phyloP scores from a whole-genome alignment of 2,797 vertebrate genomes.

The Takifugu ocellatus region DNA sequence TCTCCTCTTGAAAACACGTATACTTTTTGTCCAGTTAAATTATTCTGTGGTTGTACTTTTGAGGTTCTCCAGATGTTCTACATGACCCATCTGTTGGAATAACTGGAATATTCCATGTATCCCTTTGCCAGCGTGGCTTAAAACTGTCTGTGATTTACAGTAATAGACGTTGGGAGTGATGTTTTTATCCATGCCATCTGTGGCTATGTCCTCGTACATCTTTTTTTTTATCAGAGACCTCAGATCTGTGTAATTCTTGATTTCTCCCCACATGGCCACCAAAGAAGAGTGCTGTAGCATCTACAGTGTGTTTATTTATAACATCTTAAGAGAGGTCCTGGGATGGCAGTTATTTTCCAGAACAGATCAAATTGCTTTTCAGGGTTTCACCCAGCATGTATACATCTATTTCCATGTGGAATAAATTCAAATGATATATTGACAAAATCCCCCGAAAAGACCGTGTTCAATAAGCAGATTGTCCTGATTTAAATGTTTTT shows the following conservation, averaged over 20 bases:
- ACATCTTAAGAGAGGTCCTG: slow-evolving; percentile 27
- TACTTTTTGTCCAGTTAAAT: background rate
- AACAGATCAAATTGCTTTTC: background rate
- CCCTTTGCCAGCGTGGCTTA: slow-evolving; percentile 42
- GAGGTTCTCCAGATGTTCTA: slow-evolving; percentile 67
- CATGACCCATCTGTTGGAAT: slow-evolving; percentile 47
- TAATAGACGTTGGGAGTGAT: slow-evolving; percentile 49
- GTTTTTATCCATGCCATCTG: slow-evolving; percentile 60
- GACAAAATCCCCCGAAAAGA: no score
- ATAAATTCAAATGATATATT: no score
- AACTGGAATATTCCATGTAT: slow-evolving; percentile 57
- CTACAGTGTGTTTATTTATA: slow-evolving; percentile 30
- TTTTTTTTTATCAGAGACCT: slow-evolving; percentile 10
- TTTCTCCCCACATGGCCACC: slow-evolving; percentile 8
- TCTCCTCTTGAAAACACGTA: background rate
- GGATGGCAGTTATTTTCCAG: slow-evolving; percentile 16
- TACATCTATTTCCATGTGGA: background rate
- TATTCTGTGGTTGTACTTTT: slow-evolving; percentile 38
- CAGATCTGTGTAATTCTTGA: background rate
- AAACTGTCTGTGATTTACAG: slow-evolving; percentile 48
- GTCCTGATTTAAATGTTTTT: slow-evolving; percentile 8
- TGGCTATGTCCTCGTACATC: slow-evolving; percentile 16
- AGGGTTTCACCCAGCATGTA: background rate
- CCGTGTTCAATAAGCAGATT: background rate
- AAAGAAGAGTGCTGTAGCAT: slow-evolving; percentile 14